phyloP scores from a whole-genome alignment of 1,140 invertebrate species.

The Zaprionus inermis region DNA sequence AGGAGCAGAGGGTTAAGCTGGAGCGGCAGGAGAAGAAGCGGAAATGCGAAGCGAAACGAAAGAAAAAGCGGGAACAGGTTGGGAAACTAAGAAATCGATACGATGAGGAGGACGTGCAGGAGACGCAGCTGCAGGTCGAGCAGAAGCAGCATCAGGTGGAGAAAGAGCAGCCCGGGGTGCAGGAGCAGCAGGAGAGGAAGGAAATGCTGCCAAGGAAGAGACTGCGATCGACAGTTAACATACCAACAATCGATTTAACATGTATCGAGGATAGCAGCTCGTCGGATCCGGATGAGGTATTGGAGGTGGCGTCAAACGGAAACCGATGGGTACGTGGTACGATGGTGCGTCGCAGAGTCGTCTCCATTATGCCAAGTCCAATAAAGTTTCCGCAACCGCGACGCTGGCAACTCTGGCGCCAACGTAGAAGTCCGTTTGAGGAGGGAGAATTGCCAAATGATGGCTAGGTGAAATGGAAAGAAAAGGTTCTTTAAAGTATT shows the following conservation, averaged over 20 bases:
- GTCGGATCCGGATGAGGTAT: neutral
- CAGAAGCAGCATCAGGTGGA: neutral
- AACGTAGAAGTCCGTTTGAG: constrained; percentile 6
- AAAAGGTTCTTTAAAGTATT: no score
- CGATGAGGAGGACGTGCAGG: neutral
- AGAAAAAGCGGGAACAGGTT: no score
- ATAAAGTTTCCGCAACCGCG: neutral
- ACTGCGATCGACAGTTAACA: neutral
- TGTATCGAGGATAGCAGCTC: neutral
- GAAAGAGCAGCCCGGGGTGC: neutral
- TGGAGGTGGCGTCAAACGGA: neutral
- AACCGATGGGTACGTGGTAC: neutral
- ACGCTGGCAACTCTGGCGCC: neutral
- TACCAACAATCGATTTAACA: constrained; percentile 25
- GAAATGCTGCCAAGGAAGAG: neutral
- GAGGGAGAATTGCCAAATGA: constrained; percentile 45
- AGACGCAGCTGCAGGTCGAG: neutral
- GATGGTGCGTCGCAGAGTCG: neutral
- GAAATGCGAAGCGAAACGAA: no score
- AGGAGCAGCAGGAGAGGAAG: neutral
- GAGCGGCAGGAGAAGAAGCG: neutral
- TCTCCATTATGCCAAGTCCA: neutral
- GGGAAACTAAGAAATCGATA: neutral
- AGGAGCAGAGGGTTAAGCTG: no score
- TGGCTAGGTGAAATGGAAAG: neutral